A percentile compares a stretch with the other conserved stretches of the same genome.
phyloP scores from a whole-genome alignment of 2,888 invertebrate species.

The Callyntrura sp. region DNA sequence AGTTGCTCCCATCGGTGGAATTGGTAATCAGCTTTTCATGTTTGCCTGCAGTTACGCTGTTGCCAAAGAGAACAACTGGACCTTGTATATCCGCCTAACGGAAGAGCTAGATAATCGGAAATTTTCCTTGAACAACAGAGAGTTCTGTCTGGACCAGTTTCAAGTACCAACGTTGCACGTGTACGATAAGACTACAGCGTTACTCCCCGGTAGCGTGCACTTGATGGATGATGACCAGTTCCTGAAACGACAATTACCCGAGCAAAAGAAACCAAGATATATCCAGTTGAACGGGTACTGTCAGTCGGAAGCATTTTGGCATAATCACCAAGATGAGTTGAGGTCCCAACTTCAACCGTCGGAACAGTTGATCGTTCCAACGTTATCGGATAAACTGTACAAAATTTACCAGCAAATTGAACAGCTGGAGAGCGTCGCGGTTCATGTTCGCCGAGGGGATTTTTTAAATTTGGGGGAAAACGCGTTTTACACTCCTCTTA shows the following conservation, averaged over 20 bases:
- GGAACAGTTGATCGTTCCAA: background rate
- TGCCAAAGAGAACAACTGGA: constrained; percentile 45
- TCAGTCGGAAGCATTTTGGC: constrained; percentile 29
- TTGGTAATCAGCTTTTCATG: constrained; percentile 50
- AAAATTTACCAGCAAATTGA: background rate
- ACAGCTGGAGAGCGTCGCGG: background rate
- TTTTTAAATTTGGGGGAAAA: background rate
- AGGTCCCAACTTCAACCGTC: background rate
- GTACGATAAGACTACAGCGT: background rate
- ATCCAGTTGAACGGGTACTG: background rate
- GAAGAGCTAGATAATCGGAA: background rate
- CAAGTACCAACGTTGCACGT: background rate
- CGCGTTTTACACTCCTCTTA: background rate
- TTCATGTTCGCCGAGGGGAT: constrained; percentile 11
- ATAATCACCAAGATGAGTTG: background rate
- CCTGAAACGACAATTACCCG: background rate
- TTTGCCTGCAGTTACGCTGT: constrained; percentile 60
- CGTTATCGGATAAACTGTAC: background rate
- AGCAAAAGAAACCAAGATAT: background rate
- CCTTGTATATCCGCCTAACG: background rate
- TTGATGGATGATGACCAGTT: background rate
- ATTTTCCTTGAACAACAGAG: background rate
- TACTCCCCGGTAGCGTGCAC: background rate
- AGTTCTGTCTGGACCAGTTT: constrained; percentile 11
- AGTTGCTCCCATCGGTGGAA: constrained; percentile 31